A percentile compares a stretch with the other conserved stretches of the same genome.
Evolutionary conservation across 2,113 vertebrate species (phyloP).

Genomic region (Carettochelys insculpta): DNA sequence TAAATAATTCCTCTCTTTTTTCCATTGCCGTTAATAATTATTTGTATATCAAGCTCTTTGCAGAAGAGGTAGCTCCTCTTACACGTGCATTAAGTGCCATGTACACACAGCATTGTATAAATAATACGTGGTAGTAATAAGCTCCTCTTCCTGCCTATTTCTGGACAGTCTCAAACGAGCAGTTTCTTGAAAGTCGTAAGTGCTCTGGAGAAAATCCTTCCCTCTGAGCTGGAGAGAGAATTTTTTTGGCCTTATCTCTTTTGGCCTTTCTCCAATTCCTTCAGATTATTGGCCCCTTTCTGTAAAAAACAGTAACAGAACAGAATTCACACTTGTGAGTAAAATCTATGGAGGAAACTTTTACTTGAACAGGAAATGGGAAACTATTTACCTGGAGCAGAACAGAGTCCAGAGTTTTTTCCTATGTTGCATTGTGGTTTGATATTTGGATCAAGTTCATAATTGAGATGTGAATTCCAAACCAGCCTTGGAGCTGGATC

Average conservation of each 20-base stretch:
- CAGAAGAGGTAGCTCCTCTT: not conserved
- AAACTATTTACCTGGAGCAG: not conserved
- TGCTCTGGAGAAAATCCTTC: slow-evolving; percentile 3
- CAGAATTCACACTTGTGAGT: not conserved
- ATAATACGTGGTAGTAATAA: not conserved
- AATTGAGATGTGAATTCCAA: slow-evolving; percentile 19
- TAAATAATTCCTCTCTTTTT: not conserved
- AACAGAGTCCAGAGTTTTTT: not conserved
- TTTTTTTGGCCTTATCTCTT: slow-evolving; percentile 44
- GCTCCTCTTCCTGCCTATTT: not conserved
- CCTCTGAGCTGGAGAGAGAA: not conserved
- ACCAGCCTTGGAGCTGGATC: not conserved
- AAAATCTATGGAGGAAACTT: not conserved
- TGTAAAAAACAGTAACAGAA: not conserved
- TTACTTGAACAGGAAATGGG: not conserved
- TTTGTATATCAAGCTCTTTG: not conserved
- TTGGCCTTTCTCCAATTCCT: slow-evolving; percentile 36
- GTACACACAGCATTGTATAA: not conserved
- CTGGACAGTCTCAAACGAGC: not conserved
- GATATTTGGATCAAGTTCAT: not conserved
- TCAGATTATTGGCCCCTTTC: not conserved
- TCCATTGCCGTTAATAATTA: not conserved
- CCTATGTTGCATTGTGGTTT: slow-evolving; percentile 20
- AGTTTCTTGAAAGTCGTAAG: slow-evolving; percentile 21
- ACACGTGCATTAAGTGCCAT: not conserved